Conservation (phyloP, 2,797 vertebrate genomes). For the Molothrus aeneus region DNA sequence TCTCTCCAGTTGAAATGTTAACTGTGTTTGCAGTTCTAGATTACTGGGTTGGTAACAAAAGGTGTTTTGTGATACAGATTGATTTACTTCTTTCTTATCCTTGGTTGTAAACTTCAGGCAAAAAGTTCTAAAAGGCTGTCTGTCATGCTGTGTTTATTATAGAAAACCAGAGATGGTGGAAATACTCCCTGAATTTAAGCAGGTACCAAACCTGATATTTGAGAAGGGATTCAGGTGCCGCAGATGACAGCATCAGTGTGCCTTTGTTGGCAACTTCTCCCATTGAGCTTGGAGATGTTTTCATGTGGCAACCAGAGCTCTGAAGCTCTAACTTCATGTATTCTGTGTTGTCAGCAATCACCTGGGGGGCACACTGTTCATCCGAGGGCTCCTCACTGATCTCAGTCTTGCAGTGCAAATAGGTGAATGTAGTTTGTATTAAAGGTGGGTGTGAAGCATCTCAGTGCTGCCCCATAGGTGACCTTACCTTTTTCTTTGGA, state of each 20-base stretch:
- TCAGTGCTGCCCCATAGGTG: not conserved
- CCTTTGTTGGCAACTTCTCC: not conserved
- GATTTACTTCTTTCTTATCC: not conserved
- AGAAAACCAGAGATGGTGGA: not conserved
- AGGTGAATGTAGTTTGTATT: not conserved
- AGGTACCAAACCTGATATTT: not conserved
- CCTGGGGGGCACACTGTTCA: not conserved
- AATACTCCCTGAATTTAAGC: not conserved
- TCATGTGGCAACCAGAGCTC: not conserved
- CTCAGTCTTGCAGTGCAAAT: not conserved
- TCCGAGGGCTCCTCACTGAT: not conserved
- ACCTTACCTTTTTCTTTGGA: not conserved
- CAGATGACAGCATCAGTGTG: not conserved
- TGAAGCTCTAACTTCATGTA: not conserved
- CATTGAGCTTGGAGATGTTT: not conserved
- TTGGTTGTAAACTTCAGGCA: not conserved
- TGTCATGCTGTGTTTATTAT: not conserved
- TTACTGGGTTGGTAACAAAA: not conserved
- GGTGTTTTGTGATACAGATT: not conserved
- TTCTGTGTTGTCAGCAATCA: not conserved
- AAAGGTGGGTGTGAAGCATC: not conserved
- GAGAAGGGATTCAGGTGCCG: not conserved
- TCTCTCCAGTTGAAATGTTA: not conserved
- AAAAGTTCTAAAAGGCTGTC: not conserved
- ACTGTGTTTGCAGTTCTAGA: not conserved